Evolutionary conservation across 2,888 invertebrate genomes (phyloP), one percentile per base, ranked within the genome.

Genomic region (Muscina levida): DNA sequence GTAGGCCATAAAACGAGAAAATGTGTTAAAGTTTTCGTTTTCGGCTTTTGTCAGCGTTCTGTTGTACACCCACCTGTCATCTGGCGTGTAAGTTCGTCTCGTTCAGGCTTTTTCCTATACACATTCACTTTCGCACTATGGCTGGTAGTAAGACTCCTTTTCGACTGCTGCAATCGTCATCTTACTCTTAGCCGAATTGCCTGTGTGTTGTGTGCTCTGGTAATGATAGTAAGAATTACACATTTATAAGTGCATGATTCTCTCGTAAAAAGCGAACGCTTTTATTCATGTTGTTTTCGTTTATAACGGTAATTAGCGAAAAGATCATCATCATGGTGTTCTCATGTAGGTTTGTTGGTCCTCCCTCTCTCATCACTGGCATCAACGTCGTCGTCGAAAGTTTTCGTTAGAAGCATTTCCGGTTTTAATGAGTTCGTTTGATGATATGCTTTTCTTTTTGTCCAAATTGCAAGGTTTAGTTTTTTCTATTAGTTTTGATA

Each of bases 211-310:
- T 51, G 2, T 19, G 11, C 44, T 44, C n/a, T 62, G 39, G 19
- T 62, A 62, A 62, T 62, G 62, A 62, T 62, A 62, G 62, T 62
- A 62, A 62, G 42, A 42, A 62, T 62, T 19, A n/a, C 42, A 62
- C 19, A 31, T 62, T 62, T 62, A 42, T 19, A 62, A 62, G 62
- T 26, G 62, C 42, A 62, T 42, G 62, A 62, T 62, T 39, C 42
- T 42, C 62, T 22, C 42, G 17, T 62, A 57, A 57, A 57, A 37
- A 31, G 8, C 3, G 4, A 31, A 31, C 31, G 1, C 15, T 57
- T 57, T 26, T 31, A 37, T 39, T 2, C 19, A 15, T 39, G 59
- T 17, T 6, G 10, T 39, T 59, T 31, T 39, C 11, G 37, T 59
- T 59, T 39, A 37, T 59, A 59, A 59, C 37, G 59, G 59, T 59